Percentiles rank a stretch among this genome's conserved stretches.
Evolutionary conservation across 2,888 invertebrate species (phyloP).

Genomic region (Aporophyla nigra): DNA sequence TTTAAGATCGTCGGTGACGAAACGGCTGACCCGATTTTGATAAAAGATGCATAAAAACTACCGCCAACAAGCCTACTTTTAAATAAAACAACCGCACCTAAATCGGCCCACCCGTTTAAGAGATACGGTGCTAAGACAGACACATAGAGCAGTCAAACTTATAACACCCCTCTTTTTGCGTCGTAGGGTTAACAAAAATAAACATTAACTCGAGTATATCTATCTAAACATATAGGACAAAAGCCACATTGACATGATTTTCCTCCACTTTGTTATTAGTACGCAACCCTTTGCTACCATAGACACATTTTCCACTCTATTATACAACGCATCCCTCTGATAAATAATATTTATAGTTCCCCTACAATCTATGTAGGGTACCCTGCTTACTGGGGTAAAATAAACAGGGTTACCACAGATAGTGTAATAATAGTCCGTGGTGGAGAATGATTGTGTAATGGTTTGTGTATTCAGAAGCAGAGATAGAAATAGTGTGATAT

Average conservation of each 20-base stretch:
- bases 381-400: constrained; percentile 31
- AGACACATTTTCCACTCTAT: constrained; percentile 52
- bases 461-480: constrained; percentile 4
- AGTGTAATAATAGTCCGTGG: constrained; percentile 18
- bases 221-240: no score
- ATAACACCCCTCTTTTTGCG: no score
- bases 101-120: no score
- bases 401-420: constrained; percentile 36
- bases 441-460: constrained; percentile 16
- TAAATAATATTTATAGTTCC: constrained; percentile 60
- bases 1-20: no score
- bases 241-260: background rate
- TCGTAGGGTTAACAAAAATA: no score
- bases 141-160: no score
- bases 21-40: no score
- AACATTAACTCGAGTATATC: no score
- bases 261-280: constrained; percentile 12
- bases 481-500: background rate
- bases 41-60: no score
- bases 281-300: constrained; percentile 16
- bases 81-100: no score
- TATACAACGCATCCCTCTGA: constrained; percentile 41
- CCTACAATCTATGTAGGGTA: constrained; percentile 41
- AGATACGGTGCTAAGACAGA: no score
- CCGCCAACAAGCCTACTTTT: no score